Percentiles rank a stretch among this genome's conserved stretches.
Conservation (phyloP, 1,140 invertebrate species). For the Dinoponera quadriceps region DNA sequence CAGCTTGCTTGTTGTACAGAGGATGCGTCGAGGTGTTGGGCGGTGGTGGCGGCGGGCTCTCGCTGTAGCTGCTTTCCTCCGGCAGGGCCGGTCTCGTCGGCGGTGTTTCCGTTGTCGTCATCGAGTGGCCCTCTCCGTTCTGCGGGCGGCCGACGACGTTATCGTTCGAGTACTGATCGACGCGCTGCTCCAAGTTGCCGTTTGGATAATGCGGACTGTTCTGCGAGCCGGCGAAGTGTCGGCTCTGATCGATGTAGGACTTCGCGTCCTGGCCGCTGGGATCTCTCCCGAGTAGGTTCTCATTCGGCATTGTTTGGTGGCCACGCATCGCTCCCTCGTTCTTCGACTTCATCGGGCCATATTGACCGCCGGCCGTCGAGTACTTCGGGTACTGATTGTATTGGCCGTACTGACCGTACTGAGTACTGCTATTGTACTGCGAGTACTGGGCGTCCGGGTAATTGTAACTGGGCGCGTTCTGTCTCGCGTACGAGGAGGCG, state of each 20-base stretch:
- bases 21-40: slow-evolving; percentile 91
- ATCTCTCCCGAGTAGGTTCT: slow-evolving; percentile 65
- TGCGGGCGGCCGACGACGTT: slow-evolving; percentile 69
- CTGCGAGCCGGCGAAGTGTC: slow-evolving; percentile 64
- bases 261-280: slow-evolving; percentile 71
- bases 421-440: slow-evolving; percentile 70
- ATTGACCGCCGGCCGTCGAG: slow-evolving; percentile 14
- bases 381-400: slow-evolving; percentile 53
- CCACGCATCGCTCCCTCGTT: slow-evolving; percentile 64
- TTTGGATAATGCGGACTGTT: slow-evolving; percentile 77
- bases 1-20: slow-evolving; percentile 86
- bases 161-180: slow-evolving; percentile 75
- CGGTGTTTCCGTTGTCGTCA: slow-evolving; percentile 27
- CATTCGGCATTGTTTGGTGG: slow-evolving; percentile 30
- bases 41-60: slow-evolving; percentile 90
- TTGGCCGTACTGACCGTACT: slow-evolving; percentile 76
- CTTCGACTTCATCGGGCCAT: slow-evolving; percentile 65
- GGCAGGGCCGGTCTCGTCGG: slow-evolving; percentile 75
- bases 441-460: slow-evolving; percentile 79
- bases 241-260: slow-evolving; percentile 73
- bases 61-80: slow-evolving; percentile 80
- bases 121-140: slow-evolving; percentile 37
- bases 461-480: slow-evolving; percentile 72
- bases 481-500: slow-evolving; percentile 55
- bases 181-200: slow-evolving; percentile 69